Percentiles rank a stretch among this genome's conserved stretches.
These are phyloP conservation scores for Heliothis subflexa DNA, from an alignment of 1,140 invertebrate species.

Conservation along the genomic window DNA sequence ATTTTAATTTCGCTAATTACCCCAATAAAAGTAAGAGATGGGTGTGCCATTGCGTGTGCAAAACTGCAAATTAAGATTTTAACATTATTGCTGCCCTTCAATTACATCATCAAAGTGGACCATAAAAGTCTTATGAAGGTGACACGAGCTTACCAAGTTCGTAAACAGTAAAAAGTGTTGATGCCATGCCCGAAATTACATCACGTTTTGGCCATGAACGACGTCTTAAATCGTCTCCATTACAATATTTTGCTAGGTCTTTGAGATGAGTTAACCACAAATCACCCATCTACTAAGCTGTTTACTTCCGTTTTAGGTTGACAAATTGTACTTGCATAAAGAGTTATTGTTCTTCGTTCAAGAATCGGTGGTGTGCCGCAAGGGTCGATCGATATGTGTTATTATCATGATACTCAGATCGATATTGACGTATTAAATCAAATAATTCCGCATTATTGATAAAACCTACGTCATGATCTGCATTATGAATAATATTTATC, in stretches of 20 bases:
- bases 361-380: constrained; percentile 10
- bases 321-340: constrained; percentile 55
- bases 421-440: constrained; percentile 6
- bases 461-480: neutral
- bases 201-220: constrained; percentile 19
- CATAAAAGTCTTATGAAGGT: constrained; percentile 27
- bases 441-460: constrained; percentile 12
- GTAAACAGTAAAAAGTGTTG: constrained; percentile 12
- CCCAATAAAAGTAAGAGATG: constrained; percentile 54
- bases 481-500: neutral
- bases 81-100: constrained; percentile 29
- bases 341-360: constrained; percentile 3
- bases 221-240: constrained; percentile 21
- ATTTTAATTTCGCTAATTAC: constrained; percentile 66
- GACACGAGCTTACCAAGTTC: constrained; percentile 31
- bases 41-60: constrained; percentile 65
- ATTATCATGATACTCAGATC: constrained; percentile 5
- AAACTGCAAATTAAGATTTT: constrained; percentile 51
- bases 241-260: constrained; percentile 20
- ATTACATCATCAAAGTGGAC: constrained; percentile 12
- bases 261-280: constrained; percentile 41
- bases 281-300: constrained; percentile 21
- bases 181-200: constrained; percentile 19
- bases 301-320: constrained; percentile 51
- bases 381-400: constrained; percentile 12